These are phyloP conservation scores for Smutsia temminckii DNA, from an alignment of 2,797 vertebrate species.

Conservation along the genomic window DNA sequence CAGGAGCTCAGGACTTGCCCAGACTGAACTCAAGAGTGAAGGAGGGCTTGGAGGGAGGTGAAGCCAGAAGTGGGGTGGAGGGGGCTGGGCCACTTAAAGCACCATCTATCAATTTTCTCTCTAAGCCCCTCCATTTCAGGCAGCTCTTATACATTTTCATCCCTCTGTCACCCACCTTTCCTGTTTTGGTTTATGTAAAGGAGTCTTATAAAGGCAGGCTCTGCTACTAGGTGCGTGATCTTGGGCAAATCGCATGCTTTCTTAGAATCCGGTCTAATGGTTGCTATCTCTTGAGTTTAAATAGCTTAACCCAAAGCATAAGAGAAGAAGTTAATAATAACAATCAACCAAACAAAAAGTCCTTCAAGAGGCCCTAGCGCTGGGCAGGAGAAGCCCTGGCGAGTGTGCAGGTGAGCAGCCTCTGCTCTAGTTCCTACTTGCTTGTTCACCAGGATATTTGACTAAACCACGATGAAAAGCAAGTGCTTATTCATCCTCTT, in stretches of 20 bases:
- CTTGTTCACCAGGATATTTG: neutral
- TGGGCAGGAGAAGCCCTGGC: neutral
- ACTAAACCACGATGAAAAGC: neutral
- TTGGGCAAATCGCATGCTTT: neutral
- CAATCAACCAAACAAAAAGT: neutral
- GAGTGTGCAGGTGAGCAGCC: neutral
- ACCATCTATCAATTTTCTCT: neutral
- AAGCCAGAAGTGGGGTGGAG: neutral
- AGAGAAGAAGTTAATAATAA: neutral
- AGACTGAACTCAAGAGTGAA: conserved; percentile 77
- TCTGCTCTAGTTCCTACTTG: fast-evolving
- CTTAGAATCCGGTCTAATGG: neutral
- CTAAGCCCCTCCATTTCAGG: neutral
- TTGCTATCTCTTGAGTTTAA: conserved; percentile 43
- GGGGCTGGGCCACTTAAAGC: neutral
- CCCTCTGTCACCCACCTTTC: neutral
- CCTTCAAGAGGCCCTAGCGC: too few relatives aligned
- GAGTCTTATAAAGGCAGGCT: neutral
- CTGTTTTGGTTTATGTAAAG: neutral
- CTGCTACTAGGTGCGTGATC: neutral
- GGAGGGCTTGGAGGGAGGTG: conserved; percentile 68
- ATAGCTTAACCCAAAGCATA: conserved; percentile 7
- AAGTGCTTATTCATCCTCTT: neutral
- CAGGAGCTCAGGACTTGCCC: conserved; percentile 84
- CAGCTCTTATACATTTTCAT: conserved; percentile 22